A percentile compares a stretch with the other conserved stretches of the same genome.
Conservation (phyloP, 2,113 vertebrate genomes). For the Astatoreochromis straeleni region DNA sequence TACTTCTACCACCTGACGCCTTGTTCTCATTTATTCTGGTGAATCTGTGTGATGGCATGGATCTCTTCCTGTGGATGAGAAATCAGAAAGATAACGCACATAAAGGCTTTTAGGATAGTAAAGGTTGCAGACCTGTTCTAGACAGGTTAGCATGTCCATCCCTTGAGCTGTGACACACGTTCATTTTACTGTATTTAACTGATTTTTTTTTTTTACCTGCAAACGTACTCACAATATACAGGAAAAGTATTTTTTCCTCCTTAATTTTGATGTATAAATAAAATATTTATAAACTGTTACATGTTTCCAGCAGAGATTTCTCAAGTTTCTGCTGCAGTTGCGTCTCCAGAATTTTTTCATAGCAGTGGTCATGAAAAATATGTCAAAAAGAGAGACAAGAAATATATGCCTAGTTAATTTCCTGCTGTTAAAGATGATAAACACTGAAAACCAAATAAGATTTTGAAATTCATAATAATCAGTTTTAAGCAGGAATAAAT, state of each 20-base stretch:
- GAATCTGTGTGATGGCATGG: neutral
- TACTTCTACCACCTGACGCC: neutral
- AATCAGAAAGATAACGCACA: neutral
- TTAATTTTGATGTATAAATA: neutral
- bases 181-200: neutral
- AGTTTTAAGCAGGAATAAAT: neutral
- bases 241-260: neutral
- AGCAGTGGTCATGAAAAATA: neutral
- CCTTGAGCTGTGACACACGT: neutral
- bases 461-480: neutral
- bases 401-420: neutral
- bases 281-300: neutral
- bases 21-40: neutral
- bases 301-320: neutral
- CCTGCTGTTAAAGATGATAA: neutral
- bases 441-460: neutral
- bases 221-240: neutral
- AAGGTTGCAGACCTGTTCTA: neutral
- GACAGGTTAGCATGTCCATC: neutral
- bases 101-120: neutral
- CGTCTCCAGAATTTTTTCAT: neutral
- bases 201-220: neutral
- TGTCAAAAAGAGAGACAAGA: neutral
- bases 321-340: neutral
- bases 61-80: neutral